These are phyloP conservation scores for Muscicapa comitata DNA, from an alignment of 2,797 vertebrate genomes.

Conservation along the genomic window DNA sequence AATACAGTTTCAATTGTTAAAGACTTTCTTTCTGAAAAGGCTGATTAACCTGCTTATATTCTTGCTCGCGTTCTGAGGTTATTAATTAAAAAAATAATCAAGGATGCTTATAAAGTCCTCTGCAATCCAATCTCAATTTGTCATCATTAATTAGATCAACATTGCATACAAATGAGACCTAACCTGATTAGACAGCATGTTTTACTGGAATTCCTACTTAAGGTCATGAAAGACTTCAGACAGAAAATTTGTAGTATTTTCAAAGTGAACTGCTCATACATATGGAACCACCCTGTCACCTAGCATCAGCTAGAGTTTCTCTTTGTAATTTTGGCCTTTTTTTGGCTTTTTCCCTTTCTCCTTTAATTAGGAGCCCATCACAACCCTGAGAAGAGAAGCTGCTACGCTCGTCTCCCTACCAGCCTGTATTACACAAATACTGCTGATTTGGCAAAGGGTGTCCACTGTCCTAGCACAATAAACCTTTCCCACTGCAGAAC, in stretches of 20 bases:
- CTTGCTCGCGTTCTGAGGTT: background rate
- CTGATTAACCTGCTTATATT: constrained; percentile 21
- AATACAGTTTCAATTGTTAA: constrained; percentile 10
- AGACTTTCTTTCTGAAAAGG: constrained; percentile 36
- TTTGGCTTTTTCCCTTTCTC: accelerated
- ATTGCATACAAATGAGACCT: constrained; percentile 46
- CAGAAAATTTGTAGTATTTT: constrained; percentile 17
- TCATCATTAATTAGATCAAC: constrained; percentile 62
- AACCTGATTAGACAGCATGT: constrained; percentile 52
- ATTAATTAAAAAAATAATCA: constrained; percentile 53
- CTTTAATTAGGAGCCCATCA: background rate
- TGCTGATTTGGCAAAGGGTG: background rate
- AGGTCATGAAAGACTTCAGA: constrained; percentile 43
- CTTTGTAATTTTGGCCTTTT: background rate
- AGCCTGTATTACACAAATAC: background rate
- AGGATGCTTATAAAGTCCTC: constrained; percentile 49
- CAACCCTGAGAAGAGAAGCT: background rate
- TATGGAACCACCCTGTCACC: background rate
- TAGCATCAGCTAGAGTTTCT: background rate
- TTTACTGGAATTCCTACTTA: constrained; percentile 60
- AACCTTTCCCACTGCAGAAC: background rate
- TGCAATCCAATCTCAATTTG: constrained; percentile 67
- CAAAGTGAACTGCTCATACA: constrained; percentile 11
- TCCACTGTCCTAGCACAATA: background rate
- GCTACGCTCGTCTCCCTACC: background rate